Evolutionary conservation across 1,140 invertebrate species (phyloP), one percentile per base, ranked within the genome.

Genomic region (Formica exsecta): DNA sequence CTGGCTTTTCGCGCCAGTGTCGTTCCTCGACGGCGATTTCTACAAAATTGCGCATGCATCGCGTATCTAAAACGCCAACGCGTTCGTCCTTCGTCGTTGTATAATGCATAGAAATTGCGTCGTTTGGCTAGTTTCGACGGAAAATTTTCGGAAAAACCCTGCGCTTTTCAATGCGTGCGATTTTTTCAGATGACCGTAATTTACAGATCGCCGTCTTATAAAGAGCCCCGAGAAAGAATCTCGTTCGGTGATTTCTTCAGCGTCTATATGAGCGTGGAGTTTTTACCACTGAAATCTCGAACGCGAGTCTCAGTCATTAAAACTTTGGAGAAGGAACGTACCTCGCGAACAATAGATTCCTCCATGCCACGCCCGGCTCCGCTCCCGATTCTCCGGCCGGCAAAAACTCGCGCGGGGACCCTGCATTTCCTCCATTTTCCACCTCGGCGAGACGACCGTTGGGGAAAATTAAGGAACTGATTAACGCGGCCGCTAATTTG

Each of bases 401-500:
- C 76, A 68, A 59, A 71, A 85, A 77, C 81, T 64, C 71, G 41
- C 79, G 25, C 44, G 4, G 16, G 80, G 32, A 91, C 4, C 48
- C 89, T 87, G 86, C 89, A 91, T 90, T 90, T 51, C 68, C 80
- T 51, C 36, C 16, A 51, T 77, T 70, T 85, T 64, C 59, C 74
- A 41, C 54, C 38, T 71, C 81, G 62, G 38, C 54, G 70, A 29
- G 57, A 25, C 59, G 36, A 71, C 64, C 25, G 38, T 41, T 51
- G 48, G 48, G 66, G 64, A 59, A 75, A 80, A 87, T 86, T 77
- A 77, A 76, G 77, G 54, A 74, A 79, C 89, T 70, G 88, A 89
- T 90, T 89, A 88, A 90, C 86, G 77, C 51, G 54, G 51, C 83
- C 71, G 71, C 77, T 86, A 86, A 88, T 90, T 90, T 71, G 83